A percentile compares a stretch with the other conserved stretches of the same genome.
These are phyloP conservation scores for Sturmia bella DNA, from an alignment of 2,888 invertebrate species.

Conservation along the genomic window DNA sequence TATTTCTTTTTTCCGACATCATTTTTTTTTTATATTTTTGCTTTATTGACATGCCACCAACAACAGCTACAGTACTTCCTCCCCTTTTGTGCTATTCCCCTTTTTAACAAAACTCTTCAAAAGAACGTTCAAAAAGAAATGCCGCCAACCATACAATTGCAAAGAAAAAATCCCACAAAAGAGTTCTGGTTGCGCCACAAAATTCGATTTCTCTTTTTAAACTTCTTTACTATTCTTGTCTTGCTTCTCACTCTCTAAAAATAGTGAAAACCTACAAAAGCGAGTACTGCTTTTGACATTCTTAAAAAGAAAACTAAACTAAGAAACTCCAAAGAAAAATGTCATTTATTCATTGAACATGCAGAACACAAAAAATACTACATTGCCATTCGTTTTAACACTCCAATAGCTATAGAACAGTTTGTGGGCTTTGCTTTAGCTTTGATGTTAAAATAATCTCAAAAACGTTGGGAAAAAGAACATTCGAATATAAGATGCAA, in stretches of 20 bases:
- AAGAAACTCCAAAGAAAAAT: conserved; percentile 14
- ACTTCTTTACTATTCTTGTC: conserved; percentile 25
- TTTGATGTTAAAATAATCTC: neutral
- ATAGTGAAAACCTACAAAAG: conserved; percentile 66
- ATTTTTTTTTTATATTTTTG: too few species aligned
- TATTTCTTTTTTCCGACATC: too few species aligned
- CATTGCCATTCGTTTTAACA: conserved; percentile 24
- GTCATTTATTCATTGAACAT: conserved; percentile 62
- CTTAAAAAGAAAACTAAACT: conserved; percentile 35
- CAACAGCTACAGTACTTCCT: neutral
- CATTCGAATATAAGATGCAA: neutral
- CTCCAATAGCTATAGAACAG: conserved; percentile 22
- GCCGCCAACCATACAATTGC: conserved; percentile 39
- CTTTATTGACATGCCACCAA: conserved; percentile 36
- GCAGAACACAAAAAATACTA: conserved; percentile 32
- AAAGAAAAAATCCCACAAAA: conserved; percentile 40
- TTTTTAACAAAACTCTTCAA: conserved; percentile 22
- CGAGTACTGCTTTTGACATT: conserved; percentile 61
- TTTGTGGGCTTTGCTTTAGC: neutral
- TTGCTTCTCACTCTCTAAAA: conserved; percentile 34
- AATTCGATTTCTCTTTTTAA: conserved; percentile 45
- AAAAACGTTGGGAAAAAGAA: neutral
- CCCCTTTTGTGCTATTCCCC: neutral
- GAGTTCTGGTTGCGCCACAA: conserved; percentile 29
- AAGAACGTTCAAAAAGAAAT: conserved; percentile 46